Evolutionary conservation across 2,113 vertebrate genomes (phyloP), one percentile per base, ranked within the genome.

Genomic region (Dicerorhinus sumatrensis): DNA sequence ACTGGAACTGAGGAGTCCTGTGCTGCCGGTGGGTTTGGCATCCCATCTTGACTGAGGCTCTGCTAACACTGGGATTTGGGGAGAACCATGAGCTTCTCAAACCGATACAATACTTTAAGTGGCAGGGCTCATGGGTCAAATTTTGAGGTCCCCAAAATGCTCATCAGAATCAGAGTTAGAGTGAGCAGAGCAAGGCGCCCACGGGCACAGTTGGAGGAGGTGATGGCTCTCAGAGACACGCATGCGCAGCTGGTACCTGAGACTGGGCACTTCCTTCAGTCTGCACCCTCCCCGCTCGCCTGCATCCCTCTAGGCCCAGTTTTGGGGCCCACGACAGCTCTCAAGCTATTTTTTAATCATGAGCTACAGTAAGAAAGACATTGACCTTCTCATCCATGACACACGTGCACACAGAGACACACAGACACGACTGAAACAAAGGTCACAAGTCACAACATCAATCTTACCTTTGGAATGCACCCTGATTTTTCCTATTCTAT

Each of bases 201-300:
- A 4, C n/a, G n/a, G 76, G 5, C 18, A 16, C 3, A 13, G 10
- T 17, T 0, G 5, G n/a, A 6, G 46, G 33, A 10, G 17, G 16
- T 25, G 48, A 10, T 4, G 17, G 14, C 17, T 33, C 13, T 63
- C 67, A 7, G 48, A 6, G 48, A 6, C 58, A 25, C 2, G 12
- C 3, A 12, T 72, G 3, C 6, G 1, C 17, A 51, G 48, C 2
- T 42, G 60, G 48, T 36, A 63, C 9, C 29, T 17, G 70, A 31
- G 18, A 56, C 27, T 20, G 70, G 56, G 60, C 25, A 20, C 69
- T 48, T 67, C 36, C 17, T 11, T 12, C 6, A 36, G 16, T 60
- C 14, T 54, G 29, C 33, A 60, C 12, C 31, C 51, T 33, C 21
- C 51, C 21, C 9, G 31, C 29, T 46, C 4, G 2, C 48, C 17